These are phyloP conservation scores for Myanophis thanlyinensis DNA, from an alignment of 2,113 vertebrate species.

Conservation along the genomic window DNA sequence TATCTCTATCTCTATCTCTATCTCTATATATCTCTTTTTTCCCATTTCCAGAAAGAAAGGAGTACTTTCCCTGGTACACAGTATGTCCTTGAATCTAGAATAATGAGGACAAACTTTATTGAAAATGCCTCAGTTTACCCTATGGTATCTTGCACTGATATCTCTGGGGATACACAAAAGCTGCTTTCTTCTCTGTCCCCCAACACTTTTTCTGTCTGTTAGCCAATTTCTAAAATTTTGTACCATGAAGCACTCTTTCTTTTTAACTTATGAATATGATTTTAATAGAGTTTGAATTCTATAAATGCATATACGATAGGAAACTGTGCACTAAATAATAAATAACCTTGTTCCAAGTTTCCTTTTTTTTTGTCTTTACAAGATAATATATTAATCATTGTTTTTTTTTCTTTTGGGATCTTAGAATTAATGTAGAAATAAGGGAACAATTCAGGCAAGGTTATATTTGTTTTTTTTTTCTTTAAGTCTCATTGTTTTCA, in stretches of 20 bases:
- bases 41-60: neutral
- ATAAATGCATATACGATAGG: neutral
- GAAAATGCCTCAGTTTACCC: neutral
- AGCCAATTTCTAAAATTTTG: slow-evolving; percentile 1
- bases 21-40: too few relatives aligned
- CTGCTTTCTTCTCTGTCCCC: neutral
- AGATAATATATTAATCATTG: neutral
- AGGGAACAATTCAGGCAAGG: neutral
- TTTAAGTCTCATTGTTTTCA: neutral
- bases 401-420: slow-evolving; percentile 28
- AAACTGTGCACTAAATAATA: neutral
- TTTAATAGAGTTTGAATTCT: neutral
- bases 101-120: neutral
- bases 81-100: neutral
- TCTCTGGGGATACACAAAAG: neutral
- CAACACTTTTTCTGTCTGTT: neutral
- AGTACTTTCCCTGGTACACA: neutral
- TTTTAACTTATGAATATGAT: neutral
- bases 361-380: slow-evolving; percentile 26
- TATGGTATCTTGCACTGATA: neutral
- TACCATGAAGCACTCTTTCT: slow-evolving; percentile 32
- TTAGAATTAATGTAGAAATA: slow-evolving; percentile 13
- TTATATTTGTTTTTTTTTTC: neutral
- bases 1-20: too few relatives aligned
- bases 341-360: neutral